These are phyloP conservation scores for Streptopelia turtur DNA, from an alignment of 2,797 vertebrate species.

Conservation along the genomic window DNA sequence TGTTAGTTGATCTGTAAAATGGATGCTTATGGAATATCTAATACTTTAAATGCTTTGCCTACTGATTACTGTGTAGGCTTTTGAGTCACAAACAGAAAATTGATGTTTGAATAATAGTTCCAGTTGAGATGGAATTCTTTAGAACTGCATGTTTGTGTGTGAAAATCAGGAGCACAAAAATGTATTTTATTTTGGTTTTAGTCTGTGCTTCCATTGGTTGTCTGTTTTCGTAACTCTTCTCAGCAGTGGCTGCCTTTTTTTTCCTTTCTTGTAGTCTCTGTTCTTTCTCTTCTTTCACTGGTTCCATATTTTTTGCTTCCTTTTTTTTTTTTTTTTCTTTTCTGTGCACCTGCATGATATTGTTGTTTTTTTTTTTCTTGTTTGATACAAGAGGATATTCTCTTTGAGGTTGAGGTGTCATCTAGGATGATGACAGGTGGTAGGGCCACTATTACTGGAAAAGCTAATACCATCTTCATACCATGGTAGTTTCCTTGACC, in stretches of 20 bases:
- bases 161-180: not conserved
- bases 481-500: not conserved
- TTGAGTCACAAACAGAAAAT: not conserved
- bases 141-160: not conserved
- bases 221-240: constrained; percentile 18
- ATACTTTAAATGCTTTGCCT: not conserved
- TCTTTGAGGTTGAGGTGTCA: not conserved
- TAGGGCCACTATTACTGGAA: not conserved
- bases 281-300: not conserved
- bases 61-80: not conserved
- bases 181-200: constrained; percentile 22
- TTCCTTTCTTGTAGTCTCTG: not conserved
- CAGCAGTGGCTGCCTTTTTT: not conserved
- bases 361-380: not conserved
- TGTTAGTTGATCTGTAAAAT: not conserved
- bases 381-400: not conserved
- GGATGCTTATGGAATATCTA: not conserved
- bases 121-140: not conserved
- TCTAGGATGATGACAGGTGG: not conserved
- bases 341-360: not conserved
- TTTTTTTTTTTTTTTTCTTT: not conserved
- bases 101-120: not conserved
- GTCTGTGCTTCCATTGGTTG: constrained; percentile 10
- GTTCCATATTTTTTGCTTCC: not conserved
- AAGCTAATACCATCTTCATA: not conserved